These are phyloP conservation scores for Nycteola revayana DNA, from an alignment of 2,888 invertebrate genomes.

Conservation along the genomic window DNA sequence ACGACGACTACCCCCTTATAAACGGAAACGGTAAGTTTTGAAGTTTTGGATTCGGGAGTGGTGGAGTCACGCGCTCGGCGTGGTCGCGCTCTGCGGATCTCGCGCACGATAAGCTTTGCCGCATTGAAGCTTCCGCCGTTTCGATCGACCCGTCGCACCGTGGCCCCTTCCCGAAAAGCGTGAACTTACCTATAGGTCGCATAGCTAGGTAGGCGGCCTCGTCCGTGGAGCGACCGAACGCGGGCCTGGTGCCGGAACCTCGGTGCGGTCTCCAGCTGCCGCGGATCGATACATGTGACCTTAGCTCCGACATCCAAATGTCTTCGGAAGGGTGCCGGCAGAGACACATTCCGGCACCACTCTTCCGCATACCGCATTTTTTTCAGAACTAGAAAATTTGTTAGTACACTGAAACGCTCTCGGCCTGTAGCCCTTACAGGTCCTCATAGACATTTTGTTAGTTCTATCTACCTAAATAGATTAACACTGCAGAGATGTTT, in stretches of 20 bases:
- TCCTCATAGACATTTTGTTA: too few species aligned
- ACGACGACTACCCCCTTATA: constrained; percentile 89
- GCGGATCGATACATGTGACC: constrained; percentile 72
- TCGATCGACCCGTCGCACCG: constrained; percentile 62
- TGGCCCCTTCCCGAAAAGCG: constrained; percentile 47
- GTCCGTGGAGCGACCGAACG: constrained; percentile 15
- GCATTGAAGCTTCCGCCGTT: constrained; percentile 64
- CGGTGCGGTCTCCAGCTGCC: constrained; percentile 61
- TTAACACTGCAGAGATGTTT: too few species aligned
- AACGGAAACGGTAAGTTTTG: constrained; percentile 86
- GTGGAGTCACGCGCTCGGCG: constrained; percentile 36
- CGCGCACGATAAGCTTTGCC: constrained; percentile 56
- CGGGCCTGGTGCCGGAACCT: constrained; percentile 3
- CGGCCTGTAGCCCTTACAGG: too few species aligned
- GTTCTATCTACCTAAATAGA: too few species aligned
- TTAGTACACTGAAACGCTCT: too few species aligned
- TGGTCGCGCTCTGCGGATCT: constrained; percentile 32
- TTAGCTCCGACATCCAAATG: constrained; percentile 53
- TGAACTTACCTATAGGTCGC: constrained; percentile 36
- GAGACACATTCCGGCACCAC: constrained; percentile 29
- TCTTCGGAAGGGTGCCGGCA: constrained; percentile 36
- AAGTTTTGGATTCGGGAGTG: neutral
- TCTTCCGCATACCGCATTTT: constrained; percentile 25
- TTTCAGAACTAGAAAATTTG: too few species aligned
- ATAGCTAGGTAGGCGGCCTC: constrained; percentile 14